Conservation (phyloP, 2,888 invertebrate species). For the Odontocolon sp. region DNA sequence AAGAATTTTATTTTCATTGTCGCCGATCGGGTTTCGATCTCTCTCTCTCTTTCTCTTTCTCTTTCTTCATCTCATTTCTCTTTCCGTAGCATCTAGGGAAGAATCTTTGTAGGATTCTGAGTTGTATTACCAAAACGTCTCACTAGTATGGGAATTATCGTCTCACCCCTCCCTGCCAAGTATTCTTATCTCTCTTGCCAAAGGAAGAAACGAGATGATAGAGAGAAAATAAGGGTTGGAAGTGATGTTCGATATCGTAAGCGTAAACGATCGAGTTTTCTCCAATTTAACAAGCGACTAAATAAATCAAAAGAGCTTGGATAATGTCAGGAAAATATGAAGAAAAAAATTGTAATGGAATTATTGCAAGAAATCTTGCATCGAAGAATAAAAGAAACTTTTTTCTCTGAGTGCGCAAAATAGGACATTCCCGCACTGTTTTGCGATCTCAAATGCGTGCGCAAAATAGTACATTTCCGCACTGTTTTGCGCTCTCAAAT, state of each 20-base stretch:
- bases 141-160: conserved; percentile 31
- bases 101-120: conserved; percentile 1
- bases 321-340: no score
- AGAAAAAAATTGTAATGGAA: no score
- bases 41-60: conserved; percentile 19
- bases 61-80: not conserved
- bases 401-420: no score
- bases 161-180: conserved; percentile 1
- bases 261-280: conserved; percentile 4
- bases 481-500: no score
- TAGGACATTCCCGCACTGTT: no score
- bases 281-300: conserved; percentile 9
- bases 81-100: conserved; percentile 48
- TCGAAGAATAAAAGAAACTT: no score
- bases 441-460: no score
- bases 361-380: no score
- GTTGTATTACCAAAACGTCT: conserved; percentile 41
- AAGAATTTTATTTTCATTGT: conserved; percentile 42
- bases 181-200: conserved; percentile 7
- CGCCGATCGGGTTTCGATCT: conserved; percentile 29
- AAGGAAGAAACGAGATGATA: not conserved
- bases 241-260: conserved; percentile 6
- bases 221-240: not conserved
- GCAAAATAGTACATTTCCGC: no score
- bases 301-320: not conserved